A percentile compares a stretch with the other conserved stretches of the same genome.
Evolutionary conservation across 1,140 invertebrate genomes (phyloP).

Genomic region (Eriocheir sinensis): DNA sequence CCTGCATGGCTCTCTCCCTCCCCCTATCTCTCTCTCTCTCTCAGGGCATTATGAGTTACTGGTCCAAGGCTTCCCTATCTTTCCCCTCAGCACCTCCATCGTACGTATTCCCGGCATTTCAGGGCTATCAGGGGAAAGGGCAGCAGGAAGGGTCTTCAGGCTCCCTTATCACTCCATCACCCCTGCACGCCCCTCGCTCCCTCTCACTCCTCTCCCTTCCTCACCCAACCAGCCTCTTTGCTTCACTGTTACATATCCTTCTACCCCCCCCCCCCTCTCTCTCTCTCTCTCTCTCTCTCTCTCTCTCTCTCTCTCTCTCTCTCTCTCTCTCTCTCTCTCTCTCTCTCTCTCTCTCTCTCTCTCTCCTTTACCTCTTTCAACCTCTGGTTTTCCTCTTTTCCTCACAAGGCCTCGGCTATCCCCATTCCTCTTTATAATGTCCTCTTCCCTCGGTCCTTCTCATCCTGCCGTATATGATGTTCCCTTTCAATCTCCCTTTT

Average conservation of each 20-base stretch:
- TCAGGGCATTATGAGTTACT: neutral
- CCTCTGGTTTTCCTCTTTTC: neutral
- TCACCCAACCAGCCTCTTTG: neutral
- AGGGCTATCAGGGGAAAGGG: neutral
- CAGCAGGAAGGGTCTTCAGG: neutral
- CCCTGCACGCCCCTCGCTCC: neutral
- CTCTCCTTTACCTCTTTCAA: neutral
- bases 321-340: neutral
- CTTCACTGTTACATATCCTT: neutral
- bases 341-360: neutral
- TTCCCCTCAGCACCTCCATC: neutral
- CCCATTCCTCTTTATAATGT: neutral
- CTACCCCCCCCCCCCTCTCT: too few species aligned
- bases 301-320: neutral
- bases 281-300: neutral
- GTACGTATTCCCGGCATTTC: neutral
- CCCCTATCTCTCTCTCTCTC: constrained; percentile 11
- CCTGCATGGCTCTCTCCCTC: neutral
- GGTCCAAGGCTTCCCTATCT: neutral
- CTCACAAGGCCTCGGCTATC: neutral
- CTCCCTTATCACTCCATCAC: neutral
- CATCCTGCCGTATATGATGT: neutral
- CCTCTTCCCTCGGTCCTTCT: constrained; percentile 11
- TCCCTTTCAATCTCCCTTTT: neutral
- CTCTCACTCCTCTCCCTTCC: neutral